Conservation (phyloP, 2,797 vertebrate genomes). For the Urocyon cinereoargenteus region DNA sequence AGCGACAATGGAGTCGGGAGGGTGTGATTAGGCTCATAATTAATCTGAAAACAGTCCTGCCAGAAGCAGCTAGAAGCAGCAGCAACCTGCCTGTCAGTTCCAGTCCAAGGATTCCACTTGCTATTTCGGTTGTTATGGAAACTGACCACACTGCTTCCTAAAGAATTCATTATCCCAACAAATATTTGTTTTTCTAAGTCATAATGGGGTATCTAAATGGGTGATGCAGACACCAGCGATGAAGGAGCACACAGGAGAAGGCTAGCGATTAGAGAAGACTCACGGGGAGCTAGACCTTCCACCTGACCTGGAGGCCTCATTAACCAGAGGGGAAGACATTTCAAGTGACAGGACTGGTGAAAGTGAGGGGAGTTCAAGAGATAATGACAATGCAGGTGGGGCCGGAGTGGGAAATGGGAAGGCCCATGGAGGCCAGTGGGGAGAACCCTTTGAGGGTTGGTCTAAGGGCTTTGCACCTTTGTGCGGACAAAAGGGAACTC, state of each 20-base stretch:
- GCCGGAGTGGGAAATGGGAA: not conserved
- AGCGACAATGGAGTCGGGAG: not conserved
- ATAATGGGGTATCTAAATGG: not conserved
- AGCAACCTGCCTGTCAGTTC: not conserved
- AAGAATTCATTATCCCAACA: conserved; percentile 64
- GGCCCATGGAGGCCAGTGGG: not conserved
- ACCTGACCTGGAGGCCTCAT: not conserved
- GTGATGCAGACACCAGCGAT: not conserved
- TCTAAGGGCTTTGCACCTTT: not conserved
- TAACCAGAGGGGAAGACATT: not conserved
- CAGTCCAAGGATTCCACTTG: conserved; percentile 24
- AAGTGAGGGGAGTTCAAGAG: not conserved
- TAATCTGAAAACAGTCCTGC: conserved; percentile 6
- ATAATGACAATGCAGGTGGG: not conserved
- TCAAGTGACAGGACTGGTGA: not conserved
- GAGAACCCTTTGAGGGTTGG: not conserved
- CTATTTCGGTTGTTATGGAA: conserved; percentile 75
- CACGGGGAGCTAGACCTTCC: not conserved
- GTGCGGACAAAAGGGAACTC: not conserved
- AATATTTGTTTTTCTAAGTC: conserved; percentile 23
- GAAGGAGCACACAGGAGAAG: not conserved
- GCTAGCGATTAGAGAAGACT: not conserved
- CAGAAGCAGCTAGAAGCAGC: not conserved
- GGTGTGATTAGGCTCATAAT: not conserved
- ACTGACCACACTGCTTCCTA: conserved; percentile 56